Base-by-base conservation (phyloP, 2,113 vertebrate genomes). In the Callospermophilus lateralis region DNA sequence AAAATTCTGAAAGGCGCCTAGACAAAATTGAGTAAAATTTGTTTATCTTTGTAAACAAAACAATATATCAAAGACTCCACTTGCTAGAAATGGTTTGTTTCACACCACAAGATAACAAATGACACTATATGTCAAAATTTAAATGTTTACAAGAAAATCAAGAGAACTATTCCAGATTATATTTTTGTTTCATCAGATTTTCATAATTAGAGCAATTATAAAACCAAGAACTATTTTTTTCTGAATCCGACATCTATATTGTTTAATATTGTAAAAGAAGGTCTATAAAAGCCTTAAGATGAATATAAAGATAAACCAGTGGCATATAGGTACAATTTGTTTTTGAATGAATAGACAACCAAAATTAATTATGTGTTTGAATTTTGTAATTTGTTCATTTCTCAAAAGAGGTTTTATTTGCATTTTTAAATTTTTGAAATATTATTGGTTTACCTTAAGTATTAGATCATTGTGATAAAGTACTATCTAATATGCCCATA, bases 1-100 rank as follows among this genome's bases (percentile, higher is more conserved):
- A 95, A 89, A 72, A 70, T 85, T 81, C 28, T 68, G 39, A 77
- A 95, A 95, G 10, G 13, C 70, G 16, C 24, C 67, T 89, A 80
- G 45, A 72, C 17, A 68, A 87, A 79, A 74, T n/a, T 85, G 73
- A 45, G 24, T 51, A 79, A 83, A 48, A 8, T 4, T 65, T 86
- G 89, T 10, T 63, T 63, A 61, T 22, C 58, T 61, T 61, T 24
- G 30, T 61, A 61, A 84, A 84, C 94, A 80, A 84, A 90, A n/a
- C 7, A 88, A 12, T 32, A 72, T 45, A 53, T 78, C 53, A 73
- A 89, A 86, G 68, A 86, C 19, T 13, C 48, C 48, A 48, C 32
- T 61, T 15, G 0, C 32, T 34, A 37, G 61, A 95, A 72, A 70
- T 28, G 13, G n/a, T 61, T 53, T 61, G 6, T 92, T 95, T 88